A percentile compares a stretch with the other conserved stretches of the same genome.
Evolutionary conservation across 2,888 invertebrate species (phyloP).

Genomic region (Sarcophaga carnaria): DNA sequence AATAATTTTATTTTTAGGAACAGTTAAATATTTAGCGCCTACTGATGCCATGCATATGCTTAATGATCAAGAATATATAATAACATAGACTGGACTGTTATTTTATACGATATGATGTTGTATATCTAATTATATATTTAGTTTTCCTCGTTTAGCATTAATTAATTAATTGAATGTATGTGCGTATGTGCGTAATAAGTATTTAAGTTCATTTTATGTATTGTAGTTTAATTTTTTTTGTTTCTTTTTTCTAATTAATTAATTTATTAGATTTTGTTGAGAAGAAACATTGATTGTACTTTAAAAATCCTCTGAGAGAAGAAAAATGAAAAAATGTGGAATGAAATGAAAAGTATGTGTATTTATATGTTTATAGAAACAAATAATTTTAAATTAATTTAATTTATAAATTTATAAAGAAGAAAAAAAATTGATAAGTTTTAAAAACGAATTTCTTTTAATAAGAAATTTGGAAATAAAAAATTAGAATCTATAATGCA

Average conservation of each 20-base stretch:
- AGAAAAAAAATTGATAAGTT: neutral
- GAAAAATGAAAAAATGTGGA: neutral
- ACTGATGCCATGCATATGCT: constrained; percentile 87
- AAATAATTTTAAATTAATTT: neutral
- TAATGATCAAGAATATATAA: constrained; percentile 82
- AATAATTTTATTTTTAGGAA: constrained; percentile 77
- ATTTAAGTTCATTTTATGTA: constrained; percentile 12
- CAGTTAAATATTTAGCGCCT: constrained; percentile 85
- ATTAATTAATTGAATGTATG: neutral
- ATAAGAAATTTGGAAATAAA: neutral
- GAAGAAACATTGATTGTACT: constrained; percentile 44
- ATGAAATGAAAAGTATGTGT: constrained; percentile 31
- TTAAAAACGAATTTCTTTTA: neutral
- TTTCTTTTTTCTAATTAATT: neutral
- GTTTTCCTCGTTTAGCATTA: constrained; percentile 6
- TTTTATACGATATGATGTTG: constrained; percentile 5
- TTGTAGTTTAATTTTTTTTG: constrained; percentile 41
- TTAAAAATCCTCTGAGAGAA: neutral
- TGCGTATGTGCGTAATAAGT: constrained; percentile 28
- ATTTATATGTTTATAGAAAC: constrained; percentile 25
- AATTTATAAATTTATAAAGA: neutral
- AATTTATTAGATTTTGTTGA: constrained; percentile 38
- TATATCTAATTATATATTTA: neutral
- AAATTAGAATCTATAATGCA: neutral
- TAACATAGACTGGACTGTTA: constrained; percentile 66